Base-by-base conservation (phyloP, 2,113 vertebrate species). In the Mesoclemmys tuberculata region DNA sequence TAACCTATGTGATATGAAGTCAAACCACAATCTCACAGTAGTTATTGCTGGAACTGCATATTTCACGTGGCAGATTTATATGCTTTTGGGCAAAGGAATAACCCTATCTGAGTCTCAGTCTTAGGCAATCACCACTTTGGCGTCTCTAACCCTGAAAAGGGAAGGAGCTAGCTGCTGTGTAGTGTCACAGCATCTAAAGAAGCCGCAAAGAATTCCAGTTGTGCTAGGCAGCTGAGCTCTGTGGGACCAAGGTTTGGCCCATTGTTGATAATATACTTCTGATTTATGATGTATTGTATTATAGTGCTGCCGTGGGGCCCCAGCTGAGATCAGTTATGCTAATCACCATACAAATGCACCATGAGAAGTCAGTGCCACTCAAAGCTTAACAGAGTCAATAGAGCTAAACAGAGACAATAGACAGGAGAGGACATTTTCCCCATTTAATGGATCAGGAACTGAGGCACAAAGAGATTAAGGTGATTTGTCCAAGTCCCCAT, bases 351-450 rank as follows among this genome's bases (percentile, higher is more conserved):
- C 3, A 0, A 89, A 92, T 29, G 75, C 7, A 19, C 0, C 89
- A 29, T 22, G 86, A 91, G 5, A 64, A 12, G n/a, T 38, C 68
- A 88, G 1, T 1, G 1, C 54, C 80, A 83, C 2, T 4, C 85
- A 74, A 88, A 92, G 88, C 0, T 58, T 58, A 1, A 1, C 18
- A 58, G 8, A 55, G 54, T 9, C 22, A 22, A 74, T 7, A 93
- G 74, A 54, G 86, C 90, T 38, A 41, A 74, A 64, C 41, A 61
- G 1, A 0, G 54, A 75, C 79, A 92, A 54, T 79, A 58, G 90
- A 92, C 35, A n/a, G 14, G 88, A 95, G 2, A 87, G 9, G 89
- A 91, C n/a, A 90, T 92, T 92, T 82, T 77, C 38, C 82, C 90
- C 48, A 5, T 86, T 82, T 77, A 88, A 83, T 2, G 2, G 91